These are phyloP conservation scores for Centrocercus urophasianus DNA, from an alignment of 2,113 vertebrate species.

Conservation along the genomic window DNA sequence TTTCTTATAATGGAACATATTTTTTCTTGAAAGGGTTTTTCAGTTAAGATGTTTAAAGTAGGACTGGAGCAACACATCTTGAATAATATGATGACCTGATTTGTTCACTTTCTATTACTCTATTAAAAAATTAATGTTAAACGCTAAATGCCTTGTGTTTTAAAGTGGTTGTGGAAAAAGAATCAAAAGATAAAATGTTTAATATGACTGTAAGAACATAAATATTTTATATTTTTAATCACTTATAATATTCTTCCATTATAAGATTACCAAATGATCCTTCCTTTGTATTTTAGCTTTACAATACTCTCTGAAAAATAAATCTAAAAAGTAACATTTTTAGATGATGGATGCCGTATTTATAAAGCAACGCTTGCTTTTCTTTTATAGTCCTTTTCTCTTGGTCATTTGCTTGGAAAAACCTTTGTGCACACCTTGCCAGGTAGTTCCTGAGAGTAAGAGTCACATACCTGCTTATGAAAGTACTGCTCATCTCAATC, in stretches of 20 bases:
- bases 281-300: neutral
- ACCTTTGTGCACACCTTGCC: rapidly evolving
- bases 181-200: neutral
- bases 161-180: neutral
- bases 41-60: neutral
- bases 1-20: neutral
- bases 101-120: neutral
- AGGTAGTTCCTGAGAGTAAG: neutral
- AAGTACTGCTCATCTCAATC: neutral
- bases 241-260: neutral
- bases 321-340: neutral
- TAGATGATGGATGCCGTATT: neutral
- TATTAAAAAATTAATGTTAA: neutral
- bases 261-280: neutral
- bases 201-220: neutral
- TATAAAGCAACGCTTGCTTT: neutral
- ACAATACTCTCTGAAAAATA: neutral
- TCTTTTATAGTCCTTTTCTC: neutral
- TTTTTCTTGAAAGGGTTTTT: neutral
- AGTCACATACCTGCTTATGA: neutral
- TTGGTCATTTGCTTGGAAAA: neutral
- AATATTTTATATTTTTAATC: neutral
- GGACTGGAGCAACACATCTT: neutral
- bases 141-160: neutral
- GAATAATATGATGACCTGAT: neutral